Base-by-base conservation (phyloP, 2,888 invertebrate genomes). In the Apamea sordens region DNA sequence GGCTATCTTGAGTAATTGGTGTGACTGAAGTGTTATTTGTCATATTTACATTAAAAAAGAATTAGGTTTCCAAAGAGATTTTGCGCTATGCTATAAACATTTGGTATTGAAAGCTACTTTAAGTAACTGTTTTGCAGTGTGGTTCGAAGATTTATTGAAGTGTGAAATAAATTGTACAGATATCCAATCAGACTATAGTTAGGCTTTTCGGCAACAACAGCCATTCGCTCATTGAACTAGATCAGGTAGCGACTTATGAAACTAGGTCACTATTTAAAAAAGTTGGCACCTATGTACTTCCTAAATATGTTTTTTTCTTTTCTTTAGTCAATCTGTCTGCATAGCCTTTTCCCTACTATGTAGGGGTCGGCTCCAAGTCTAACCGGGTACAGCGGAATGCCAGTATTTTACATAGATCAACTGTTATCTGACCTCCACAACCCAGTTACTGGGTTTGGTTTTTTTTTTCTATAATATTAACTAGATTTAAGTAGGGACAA, bases 1-100 rank as follows among this genome's bases (percentile, higher is more conserved):
- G n/a, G 21, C 72, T 79, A n/a, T 81, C 32, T 24, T 82, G 50
- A 73, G 56, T 73, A 32, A 82, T 32, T 18, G n/a, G 18, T 47
- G 28, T 65, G 64, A 47, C 44, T 28, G 15, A 36, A 36, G 2
- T 4, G 24, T 44, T 53, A 15, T 32, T 44, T 21, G 56, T 18
- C 21, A 18, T 36, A 73, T 36, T 32, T 53, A 56, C 4, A 50
- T 28, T 28, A 24, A n/a, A 32, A 36, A 24, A 18, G 10, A 28
- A 28, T 28, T 4, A 61, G 15, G 50, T 21, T 44, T 63, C 36
- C 6, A 10, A 18, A 65, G 13, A 36, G 8, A 53, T 67, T 21
- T 59, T 24, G 15, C 41, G 53, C 13, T 67, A 15, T 18, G 53
- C 13, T 67, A 15, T 18, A 36, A 24, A 56, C 24, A 74, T 68